phyloP scores from a whole-genome alignment of 1,140 invertebrate genomes.

The Ceratina australensis region DNA sequence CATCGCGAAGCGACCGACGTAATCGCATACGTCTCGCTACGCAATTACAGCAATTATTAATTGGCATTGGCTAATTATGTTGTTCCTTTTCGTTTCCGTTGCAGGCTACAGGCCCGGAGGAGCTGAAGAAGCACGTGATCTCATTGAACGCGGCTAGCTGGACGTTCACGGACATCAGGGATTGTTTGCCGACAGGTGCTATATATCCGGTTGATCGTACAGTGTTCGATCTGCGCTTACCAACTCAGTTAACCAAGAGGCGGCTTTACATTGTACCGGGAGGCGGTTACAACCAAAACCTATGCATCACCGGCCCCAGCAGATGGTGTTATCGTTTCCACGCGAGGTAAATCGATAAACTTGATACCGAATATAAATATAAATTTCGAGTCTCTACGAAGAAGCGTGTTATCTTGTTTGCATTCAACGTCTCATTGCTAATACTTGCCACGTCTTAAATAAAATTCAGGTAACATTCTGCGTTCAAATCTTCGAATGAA shows the following conservation, averaged over 20 bases:
- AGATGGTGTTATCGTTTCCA: conserved; percentile 66
- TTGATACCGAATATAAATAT: background rate
- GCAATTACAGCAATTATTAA: background rate
- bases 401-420: no score
- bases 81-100: background rate
- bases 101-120: conserved; percentile 71
- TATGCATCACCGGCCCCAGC: conserved; percentile 81
- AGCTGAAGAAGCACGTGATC: conserved; percentile 80
- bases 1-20: no score
- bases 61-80: no score
- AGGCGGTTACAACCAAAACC: conserved; percentile 89
- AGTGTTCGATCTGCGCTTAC: conserved; percentile 85
- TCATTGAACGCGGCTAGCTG: conserved; percentile 80
- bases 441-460: no score
- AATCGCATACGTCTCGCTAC: background rate
- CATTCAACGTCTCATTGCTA: no score
- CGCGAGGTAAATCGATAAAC: conserved; percentile 58
- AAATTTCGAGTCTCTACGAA: background rate
- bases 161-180: conserved; percentile 74
- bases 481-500: no score
- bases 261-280: conserved; percentile 76
- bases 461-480: no score
- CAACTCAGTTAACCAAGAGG: conserved; percentile 79
- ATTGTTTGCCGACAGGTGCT: conserved; percentile 72
- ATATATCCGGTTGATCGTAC: conserved; percentile 83